Evolutionary conservation across 2,113 vertebrate species (phyloP).

Genomic region (Acanthisitta chloris): DNA sequence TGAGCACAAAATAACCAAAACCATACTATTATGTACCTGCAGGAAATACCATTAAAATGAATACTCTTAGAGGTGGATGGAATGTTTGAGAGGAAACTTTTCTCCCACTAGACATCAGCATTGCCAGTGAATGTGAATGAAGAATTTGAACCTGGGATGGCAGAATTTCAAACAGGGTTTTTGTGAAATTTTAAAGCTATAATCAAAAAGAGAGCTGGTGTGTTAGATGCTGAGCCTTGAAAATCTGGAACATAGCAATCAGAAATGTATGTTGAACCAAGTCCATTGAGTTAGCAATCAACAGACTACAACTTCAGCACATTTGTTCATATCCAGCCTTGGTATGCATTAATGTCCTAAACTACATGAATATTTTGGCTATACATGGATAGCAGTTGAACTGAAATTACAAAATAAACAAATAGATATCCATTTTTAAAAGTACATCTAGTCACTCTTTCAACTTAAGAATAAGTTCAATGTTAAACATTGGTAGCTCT

Average conservation of each 20-base stretch:
- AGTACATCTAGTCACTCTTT: background rate
- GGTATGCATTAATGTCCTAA: background rate
- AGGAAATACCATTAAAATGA: background rate
- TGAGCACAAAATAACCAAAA: background rate
- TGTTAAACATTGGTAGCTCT: background rate
- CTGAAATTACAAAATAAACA: background rate
- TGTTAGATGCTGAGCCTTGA: background rate
- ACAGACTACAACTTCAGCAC: background rate
- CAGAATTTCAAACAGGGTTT: background rate
- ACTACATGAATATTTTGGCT: background rate
- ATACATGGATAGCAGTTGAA: background rate
- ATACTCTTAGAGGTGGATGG: background rate
- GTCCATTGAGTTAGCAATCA: background rate
- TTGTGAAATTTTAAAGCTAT: background rate
- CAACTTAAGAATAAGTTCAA: background rate
- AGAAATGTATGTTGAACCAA: background rate
- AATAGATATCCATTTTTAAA: background rate
- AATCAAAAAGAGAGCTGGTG: background rate
- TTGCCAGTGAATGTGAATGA: background rate
- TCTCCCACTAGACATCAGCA: background rate
- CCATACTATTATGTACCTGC: background rate
- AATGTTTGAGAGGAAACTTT: background rate
- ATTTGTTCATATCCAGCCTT: background rate
- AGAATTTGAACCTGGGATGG: background rate
- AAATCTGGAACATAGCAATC: background rate